Base-by-base conservation (phyloP, 2,888 invertebrate species). In the Monopis laevigella region DNA sequence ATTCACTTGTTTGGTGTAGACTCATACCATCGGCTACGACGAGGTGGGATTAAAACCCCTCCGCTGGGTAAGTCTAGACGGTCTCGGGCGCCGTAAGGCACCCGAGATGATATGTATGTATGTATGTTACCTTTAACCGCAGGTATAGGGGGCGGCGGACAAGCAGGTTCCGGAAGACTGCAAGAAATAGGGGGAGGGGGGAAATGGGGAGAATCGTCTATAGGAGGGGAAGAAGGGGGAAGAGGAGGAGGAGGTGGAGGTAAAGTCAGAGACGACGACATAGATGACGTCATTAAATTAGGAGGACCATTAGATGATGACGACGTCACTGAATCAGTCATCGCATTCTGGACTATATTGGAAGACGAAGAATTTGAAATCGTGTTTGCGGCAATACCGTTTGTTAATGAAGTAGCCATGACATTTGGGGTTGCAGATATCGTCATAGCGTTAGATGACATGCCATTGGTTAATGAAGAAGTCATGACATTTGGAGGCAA, bases 101-200 rank as follows among this genome's bases (percentile, higher is more conserved):
- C n/a, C n/a, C n/a, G n/a, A n/a, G n/a, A n/a, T n/a, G n/a, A n/a
- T n/a, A n/a, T n/a, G n/a, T n/a, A n/a, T n/a, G n/a, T n/a, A n/a
- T n/a, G n/a, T 11, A 18, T 18, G 7, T 34, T 24, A 72, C 74
- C 73, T 67, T 71, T 71, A 13, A 45, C 48, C 12, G 51, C 45
- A 13, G 85, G 86, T 2, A 86, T 88, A 1, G 89, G 89, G 2
- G 89, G 89, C 2, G 89, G 89, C 0, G 88, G 88, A 43, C 85
- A 88, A 1, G 87, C 89, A 0, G 92, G 92, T 55, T 90, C 92
- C 0, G 92, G 92, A 28, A 91, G 67, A 40, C 88, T 43, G 43
- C 67, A 85, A 1, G 86, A 83, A 48, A 84, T 62, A 51, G 82
- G 80, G n/a, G 83, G 73, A 6, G 59, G 71, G 17, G 72, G 70